Base-by-base conservation (phyloP, 1,140 invertebrate species). In the Neotoxoptera formosana region DNA sequence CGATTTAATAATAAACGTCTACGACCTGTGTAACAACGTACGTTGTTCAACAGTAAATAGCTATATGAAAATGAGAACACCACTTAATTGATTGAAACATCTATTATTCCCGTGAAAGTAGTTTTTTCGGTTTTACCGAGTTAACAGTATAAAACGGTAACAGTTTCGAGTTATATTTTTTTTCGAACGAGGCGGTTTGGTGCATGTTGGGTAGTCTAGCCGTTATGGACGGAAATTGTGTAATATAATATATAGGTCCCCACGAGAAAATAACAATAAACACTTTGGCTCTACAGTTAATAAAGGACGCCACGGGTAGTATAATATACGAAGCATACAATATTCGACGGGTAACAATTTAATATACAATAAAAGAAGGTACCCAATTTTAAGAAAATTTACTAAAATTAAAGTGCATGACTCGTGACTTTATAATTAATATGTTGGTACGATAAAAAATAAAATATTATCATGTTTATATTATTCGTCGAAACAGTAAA, bases 151-250 rank as follows among this genome's bases (percentile, higher is more conserved):
- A 53, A 21, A 21, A 53, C 21, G 21, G 51, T 53, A 21, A 53
- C 6, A 76, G 17, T n/a, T n/a, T 53, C 21, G 0, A 23, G 20
- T 53, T n/a, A 67, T 67, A 0, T 14, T 67, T n/a, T 67, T 76
- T 76, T n/a, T n/a, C 14, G 1, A 30, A n/a, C 6, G 6, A n/a
- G 0, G 6, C 2, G 14, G n/a, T 17, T 17, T 7, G 6, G 17
- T 17, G 60, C 1, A 76, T n/a, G 14, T 76, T 76, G 17, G 60
- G 0, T 34, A n/a, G 14, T n/a, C n/a, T 0, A n/a, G 6, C 60
- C n/a, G 14, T 1, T 76, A 4, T 76, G 30, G 7, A 17, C 6
- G 4, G 14, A n/a, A 9, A 76, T 7, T n/a, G 23, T 76, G 30
- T n/a, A 67, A 76, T 76, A 76, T 76, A n/a, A 76, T 17, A n/a